Evolutionary conservation across 2,113 vertebrate species (phyloP).

Genomic region (Panthera leo): DNA sequence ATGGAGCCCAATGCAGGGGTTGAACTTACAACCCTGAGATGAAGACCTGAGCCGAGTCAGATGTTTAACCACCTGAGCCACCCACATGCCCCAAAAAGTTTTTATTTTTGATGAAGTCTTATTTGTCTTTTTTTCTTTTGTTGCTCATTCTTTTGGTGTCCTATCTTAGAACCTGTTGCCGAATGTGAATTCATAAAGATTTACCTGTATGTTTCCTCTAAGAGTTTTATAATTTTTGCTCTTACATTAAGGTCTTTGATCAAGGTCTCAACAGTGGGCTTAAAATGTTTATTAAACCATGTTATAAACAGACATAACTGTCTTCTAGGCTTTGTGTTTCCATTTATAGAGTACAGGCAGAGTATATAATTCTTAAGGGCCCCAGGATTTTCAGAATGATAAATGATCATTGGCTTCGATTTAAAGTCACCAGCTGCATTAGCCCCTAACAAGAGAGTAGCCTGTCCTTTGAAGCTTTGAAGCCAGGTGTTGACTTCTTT

Average conservation of each 20-base stretch:
- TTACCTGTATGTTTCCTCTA: not conserved
- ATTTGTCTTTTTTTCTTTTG: not conserved
- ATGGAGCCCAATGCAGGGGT: no score
- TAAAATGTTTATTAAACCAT: not conserved
- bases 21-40: no score
- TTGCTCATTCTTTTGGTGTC: not conserved
- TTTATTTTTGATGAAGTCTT: not conserved
- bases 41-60: no score
- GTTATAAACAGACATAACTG: not conserved
- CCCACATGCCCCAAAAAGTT: not conserved
- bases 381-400: not conserved
- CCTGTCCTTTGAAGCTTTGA: not conserved
- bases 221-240: not conserved
- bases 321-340: not conserved
- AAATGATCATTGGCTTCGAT: not conserved
- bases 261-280: not conserved
- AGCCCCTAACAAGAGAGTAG: not conserved
- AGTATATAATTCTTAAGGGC: not conserved
- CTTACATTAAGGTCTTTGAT: not conserved
- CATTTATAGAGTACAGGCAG: not conserved
- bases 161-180: not conserved
- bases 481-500: not conserved
- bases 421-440: not conserved
- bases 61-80: no score
- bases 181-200: not conserved